Evolutionary conservation across 2,113 vertebrate genomes (phyloP), one percentile per base, ranked within the genome.

Genomic region (Pituophis catenifer): DNA sequence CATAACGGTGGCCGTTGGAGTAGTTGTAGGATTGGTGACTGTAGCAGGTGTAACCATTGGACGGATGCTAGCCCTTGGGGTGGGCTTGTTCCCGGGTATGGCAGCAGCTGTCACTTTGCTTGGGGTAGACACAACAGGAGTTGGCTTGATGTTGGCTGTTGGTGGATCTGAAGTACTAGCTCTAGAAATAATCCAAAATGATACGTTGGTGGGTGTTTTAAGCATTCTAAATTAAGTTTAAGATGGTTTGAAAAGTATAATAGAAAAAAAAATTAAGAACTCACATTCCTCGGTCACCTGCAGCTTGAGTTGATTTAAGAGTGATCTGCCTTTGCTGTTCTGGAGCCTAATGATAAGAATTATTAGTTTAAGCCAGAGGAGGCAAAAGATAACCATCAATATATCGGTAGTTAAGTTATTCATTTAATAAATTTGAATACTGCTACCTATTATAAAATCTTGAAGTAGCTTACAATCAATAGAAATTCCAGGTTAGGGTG

Each of bases 81-180:
- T 99, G 75, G 99, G 98, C 91, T 99, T 99, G 97, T 99, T 99
- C 0, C 98, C 98, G 29, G 99, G 98, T 94, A 98, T 99, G 65
- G 98, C 98, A 21, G 98, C 98, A 94, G 99, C 99, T 94, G 98
- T 97, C 94, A 98, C 98, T 97, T 99, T 99, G 97, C 99, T 99
- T 85, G 98, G 98, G 57, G 99, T 98, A 54, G 99, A 98, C 10
- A 98, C 99, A 92, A 99, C 98, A 93, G 99, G 99, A 52, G 99
- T 99, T 86, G 99, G 99, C 95, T 99, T 99, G 95, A 99, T 99
- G 96, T 99, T 99, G 91, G 99, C 99, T 92, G 99, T 99, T 62
- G 99, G 99, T 54, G 99, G 98, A 92, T 99, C 99, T 75, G 99
- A 99, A 91, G 98, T 98, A 95, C 98, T 99, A 75, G 99, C 98